Evolutionary conservation across 2,113 vertebrate species (phyloP), one percentile per base, ranked within the genome.

Genomic region (Erythrolamprus reginae): DNA sequence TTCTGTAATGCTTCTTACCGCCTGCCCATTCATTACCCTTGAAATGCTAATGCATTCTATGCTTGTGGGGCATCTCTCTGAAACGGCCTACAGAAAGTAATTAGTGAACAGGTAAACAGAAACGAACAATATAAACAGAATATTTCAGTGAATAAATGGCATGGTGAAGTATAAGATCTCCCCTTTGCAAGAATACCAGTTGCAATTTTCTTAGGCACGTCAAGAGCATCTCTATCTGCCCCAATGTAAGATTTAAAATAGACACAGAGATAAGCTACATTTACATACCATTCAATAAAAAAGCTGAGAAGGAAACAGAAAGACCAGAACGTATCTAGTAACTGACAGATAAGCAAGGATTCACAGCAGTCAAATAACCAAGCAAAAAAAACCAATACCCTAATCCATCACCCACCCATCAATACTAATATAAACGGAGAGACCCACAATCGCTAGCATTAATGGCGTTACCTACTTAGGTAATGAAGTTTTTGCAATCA

Each of bases 31-130:
- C 90, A 95, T 53, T 55, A 42, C 61, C 92, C 9, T 1, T 86
- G 93, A 87, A 95, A 92, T n/a, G 23, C 85, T 84, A 93, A 91
- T 42, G 0, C 3, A 84, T 45, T 93, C 65, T 47, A 10, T 26
- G 42, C 82, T 84, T 56, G 26, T 28, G 38, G 52, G 93, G 93
- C 89, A 92, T 95, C 93, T 94, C 94, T 90, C 90, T 86, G 38
- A 94, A 89, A 85, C 91, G 82, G 83, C 94, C 94, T 87, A 94
- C 92, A 94, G 90, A 51, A 93, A 92, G 90, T 56, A 92, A 93
- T 93, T 88, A 95, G 82, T 48, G 88, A 93, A 92, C 93, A 89
- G 33, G 48, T 93, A 95, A 95, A 94, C 92, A 95, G 93, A 95
- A 93, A 55, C 47, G 92, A 0, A 0, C 89, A 91, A 91, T 28